Percentiles rank a stretch among this genome's conserved stretches.
Conservation (phyloP, 2,113 vertebrate genomes). For the Fulica atra region DNA sequence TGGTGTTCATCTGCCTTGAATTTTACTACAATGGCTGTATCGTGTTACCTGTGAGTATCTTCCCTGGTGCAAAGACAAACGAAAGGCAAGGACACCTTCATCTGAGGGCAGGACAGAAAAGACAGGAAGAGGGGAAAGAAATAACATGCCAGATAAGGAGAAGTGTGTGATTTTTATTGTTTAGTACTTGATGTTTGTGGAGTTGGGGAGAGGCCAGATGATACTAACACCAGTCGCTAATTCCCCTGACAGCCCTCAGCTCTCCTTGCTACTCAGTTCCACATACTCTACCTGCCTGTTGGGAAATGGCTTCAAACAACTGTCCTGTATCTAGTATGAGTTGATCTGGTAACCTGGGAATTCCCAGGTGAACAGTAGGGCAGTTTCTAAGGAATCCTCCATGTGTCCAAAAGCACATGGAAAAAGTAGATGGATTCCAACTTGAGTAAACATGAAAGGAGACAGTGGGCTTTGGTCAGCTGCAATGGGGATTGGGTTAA, state of each 20-base stretch:
- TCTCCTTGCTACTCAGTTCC: not conserved
- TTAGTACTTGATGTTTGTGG: not conserved
- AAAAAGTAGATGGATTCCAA: not conserved
- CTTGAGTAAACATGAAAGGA: not conserved
- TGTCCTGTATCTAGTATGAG: not conserved
- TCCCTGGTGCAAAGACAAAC: not conserved
- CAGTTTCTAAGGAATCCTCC: not conserved
- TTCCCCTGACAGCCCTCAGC: not conserved
- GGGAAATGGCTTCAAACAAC: not conserved
- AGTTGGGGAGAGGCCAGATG: not conserved
- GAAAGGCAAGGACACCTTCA: not conserved
- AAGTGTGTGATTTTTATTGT: not conserved
- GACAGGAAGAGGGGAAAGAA: not conserved
- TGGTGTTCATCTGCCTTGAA: constrained; percentile 19
- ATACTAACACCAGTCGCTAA: not conserved
- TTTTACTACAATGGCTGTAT: constrained; percentile 22
- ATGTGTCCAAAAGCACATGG: not conserved
- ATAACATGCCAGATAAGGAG: not conserved
- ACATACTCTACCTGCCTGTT: not conserved
- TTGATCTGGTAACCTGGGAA: not conserved
- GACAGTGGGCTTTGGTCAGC: not conserved
- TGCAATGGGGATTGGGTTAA: not conserved
- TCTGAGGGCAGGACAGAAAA: not conserved
- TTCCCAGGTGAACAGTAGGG: not conserved
- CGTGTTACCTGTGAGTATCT: not conserved